These are phyloP conservation scores for Harpalus rubripes DNA, from an alignment of 2,888 invertebrate species.

Conservation along the genomic window DNA sequence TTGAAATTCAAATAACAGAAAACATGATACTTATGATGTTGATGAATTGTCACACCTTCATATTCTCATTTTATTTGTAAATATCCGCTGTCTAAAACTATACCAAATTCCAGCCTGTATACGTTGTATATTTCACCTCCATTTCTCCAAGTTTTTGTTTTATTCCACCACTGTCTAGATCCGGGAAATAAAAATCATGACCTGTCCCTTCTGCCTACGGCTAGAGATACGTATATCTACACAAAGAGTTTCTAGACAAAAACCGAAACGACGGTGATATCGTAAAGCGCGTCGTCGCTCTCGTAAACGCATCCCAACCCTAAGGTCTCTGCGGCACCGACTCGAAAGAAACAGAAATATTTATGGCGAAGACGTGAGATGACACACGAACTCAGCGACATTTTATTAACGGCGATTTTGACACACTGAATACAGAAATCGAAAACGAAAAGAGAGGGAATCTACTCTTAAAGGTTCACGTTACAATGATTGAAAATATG, in stretches of 20 bases:
- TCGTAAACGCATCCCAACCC: conserved; percentile 8
- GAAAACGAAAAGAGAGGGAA: not conserved
- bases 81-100: too few relatives aligned
- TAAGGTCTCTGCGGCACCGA: conserved; percentile 14
- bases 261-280: conserved; percentile 56
- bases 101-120: too few relatives aligned
- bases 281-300: conserved; percentile 50
- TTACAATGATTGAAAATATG: too few relatives aligned
- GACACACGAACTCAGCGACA: not conserved
- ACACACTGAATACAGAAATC: not conserved
- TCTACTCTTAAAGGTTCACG: too few relatives aligned
- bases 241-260: conserved; percentile 26
- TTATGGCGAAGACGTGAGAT: not conserved
- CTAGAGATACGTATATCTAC: conserved; percentile 2
- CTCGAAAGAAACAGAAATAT: conserved; percentile 34
- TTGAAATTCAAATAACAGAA: too few relatives aligned
- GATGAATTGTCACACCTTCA: too few relatives aligned
- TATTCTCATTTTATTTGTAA: too few relatives aligned
- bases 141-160: not conserved
- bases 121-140: too few relatives aligned
- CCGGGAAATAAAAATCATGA: conserved; percentile 57
- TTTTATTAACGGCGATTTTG: not conserved
- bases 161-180: not conserved
- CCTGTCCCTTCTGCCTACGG: not conserved
- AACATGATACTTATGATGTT: too few relatives aligned